These are phyloP conservation scores for Tachystola acroxantha DNA, from an alignment of 2,888 invertebrate species.

Conservation along the genomic window DNA sequence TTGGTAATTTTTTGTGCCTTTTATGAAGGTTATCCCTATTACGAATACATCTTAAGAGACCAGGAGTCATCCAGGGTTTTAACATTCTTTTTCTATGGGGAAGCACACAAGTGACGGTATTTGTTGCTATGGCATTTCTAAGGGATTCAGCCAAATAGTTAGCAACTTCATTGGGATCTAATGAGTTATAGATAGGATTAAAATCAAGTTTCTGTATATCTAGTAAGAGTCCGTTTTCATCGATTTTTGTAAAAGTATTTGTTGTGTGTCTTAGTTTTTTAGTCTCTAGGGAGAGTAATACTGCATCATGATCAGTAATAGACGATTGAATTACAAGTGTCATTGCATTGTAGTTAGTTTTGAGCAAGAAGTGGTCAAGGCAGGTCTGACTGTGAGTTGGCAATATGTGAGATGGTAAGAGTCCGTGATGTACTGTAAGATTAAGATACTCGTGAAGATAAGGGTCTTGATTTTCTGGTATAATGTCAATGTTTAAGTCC, in stretches of 20 bases:
- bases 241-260: background rate
- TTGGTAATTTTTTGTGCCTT: background rate
- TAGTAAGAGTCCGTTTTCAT: background rate
- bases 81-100: background rate
- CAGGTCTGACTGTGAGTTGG: slow-evolving; percentile 5
- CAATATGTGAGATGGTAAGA: background rate
- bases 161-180: slow-evolving; percentile 3
- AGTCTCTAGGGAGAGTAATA: background rate
- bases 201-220: background rate
- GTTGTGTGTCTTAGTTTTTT: background rate
- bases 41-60: slow-evolving; percentile 4
- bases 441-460: slow-evolving; percentile 2
- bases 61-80: slow-evolving; percentile 9
- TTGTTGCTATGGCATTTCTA: background rate
- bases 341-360: background rate
- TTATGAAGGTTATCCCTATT: slow-evolving; percentile 1
- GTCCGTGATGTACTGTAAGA: background rate
- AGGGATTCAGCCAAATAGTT: background rate
- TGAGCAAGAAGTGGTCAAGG: slow-evolving; percentile 7
- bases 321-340: slow-evolving; percentile 1
- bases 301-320: slow-evolving; percentile 6
- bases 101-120: background rate
- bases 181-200: background rate
- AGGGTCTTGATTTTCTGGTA: background rate
- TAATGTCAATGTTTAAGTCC: slow-evolving; percentile 6